These are phyloP conservation scores for Sylvicapra grimmia DNA, from an alignment of 2,113 vertebrate genomes.

Conservation along the genomic window DNA sequence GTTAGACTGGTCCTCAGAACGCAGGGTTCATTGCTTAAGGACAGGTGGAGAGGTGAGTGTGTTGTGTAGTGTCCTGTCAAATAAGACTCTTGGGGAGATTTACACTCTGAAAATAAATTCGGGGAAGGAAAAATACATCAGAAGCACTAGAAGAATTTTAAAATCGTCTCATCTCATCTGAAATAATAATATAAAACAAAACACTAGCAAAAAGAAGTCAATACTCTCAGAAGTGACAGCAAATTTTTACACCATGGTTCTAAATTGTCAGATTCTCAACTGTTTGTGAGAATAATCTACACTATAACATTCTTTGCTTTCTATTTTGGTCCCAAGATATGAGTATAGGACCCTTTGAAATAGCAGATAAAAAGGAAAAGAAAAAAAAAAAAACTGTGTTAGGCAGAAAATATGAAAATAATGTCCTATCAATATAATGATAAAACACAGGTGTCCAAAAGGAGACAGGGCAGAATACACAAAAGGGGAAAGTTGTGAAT, in stretches of 20 bases:
- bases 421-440: not conserved
- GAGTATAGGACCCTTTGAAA: slow-evolving; percentile 9
- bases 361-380: slow-evolving; percentile 30
- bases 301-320: not conserved
- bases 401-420: not conserved
- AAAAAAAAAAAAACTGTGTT: not conserved
- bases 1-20: not conserved
- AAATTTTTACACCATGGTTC: not conserved
- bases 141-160: not conserved
- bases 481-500: not conserved
- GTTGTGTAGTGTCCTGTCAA: not conserved
- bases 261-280: slow-evolving; percentile 9
- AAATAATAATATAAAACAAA: slow-evolving; percentile 18
- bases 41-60: not conserved
- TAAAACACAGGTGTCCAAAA: not conserved
- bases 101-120: not conserved
- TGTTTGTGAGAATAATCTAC: not conserved
- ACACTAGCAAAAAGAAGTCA: not conserved
- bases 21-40: not conserved
- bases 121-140: not conserved
- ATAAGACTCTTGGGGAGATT: not conserved
- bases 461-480: not conserved
- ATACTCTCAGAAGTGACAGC: not conserved
- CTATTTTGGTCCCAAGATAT: not conserved
- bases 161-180: not conserved